phyloP scores from a whole-genome alignment of 2,888 invertebrate species.

The Biston stratarius region DNA sequence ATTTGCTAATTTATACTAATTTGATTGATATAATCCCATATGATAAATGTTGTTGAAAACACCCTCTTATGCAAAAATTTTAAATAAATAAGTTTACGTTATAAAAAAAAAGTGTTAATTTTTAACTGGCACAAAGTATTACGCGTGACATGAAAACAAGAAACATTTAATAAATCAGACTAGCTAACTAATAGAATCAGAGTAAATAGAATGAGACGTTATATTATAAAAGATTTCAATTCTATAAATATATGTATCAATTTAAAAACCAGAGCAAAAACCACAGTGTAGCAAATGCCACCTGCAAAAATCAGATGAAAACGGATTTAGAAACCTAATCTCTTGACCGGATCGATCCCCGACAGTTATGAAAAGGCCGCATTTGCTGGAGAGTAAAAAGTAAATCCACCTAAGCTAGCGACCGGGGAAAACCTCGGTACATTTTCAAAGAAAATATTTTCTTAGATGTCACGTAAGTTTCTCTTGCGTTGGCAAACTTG shows the following conservation, averaged over 20 bases:
- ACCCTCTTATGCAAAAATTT: too few relatives aligned
- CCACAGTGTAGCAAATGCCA: conserved; percentile 6
- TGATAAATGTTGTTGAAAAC: too few relatives aligned
- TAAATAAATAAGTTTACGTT: too few relatives aligned
- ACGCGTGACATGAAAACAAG: too few relatives aligned
- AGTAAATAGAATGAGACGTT: too few relatives aligned
- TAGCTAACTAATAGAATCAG: too few relatives aligned
- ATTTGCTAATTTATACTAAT: not conserved
- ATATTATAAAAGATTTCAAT: too few relatives aligned
- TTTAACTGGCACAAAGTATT: too few relatives aligned
- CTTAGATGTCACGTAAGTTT: conserved; percentile 73
- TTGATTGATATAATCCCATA: too few relatives aligned
- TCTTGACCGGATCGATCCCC: conserved; percentile 69
- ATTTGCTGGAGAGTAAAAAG: conserved; percentile 65
- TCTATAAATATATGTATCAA: not conserved
- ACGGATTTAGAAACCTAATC: conserved; percentile 72
- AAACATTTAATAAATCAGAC: too few relatives aligned
- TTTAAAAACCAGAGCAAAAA: not conserved
- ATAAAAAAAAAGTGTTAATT: too few relatives aligned
- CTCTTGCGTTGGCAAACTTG: conserved; percentile 54
- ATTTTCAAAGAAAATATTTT: conserved; percentile 77
- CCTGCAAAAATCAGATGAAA: conserved; percentile 57
- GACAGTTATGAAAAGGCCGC: conserved; percentile 82
- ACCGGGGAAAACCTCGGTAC: conserved; percentile 72
- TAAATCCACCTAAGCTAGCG: conserved; percentile 72